phyloP scores from a whole-genome alignment of 2,888 invertebrate species.

The Aleiodes testaceus region DNA sequence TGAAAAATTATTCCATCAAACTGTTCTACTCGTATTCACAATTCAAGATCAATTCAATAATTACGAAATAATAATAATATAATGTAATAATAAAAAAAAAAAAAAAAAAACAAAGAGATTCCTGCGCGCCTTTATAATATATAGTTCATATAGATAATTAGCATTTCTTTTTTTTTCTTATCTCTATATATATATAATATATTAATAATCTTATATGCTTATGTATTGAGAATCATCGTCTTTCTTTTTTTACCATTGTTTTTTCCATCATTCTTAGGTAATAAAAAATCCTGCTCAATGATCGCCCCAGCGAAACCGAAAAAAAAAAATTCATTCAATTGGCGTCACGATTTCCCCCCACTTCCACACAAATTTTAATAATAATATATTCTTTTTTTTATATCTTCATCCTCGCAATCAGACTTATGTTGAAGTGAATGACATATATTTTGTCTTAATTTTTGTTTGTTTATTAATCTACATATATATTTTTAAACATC shows the following conservation, averaged over 20 bases:
- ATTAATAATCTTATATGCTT: slow-evolving; percentile 31
- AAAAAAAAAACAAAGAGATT: slow-evolving; percentile 20
- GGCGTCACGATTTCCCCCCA: slow-evolving; percentile 9
- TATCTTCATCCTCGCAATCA: slow-evolving; percentile 52
- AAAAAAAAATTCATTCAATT: slow-evolving; percentile 29
- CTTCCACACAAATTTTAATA: slow-evolving; percentile 39
- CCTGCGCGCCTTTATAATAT: slow-evolving; percentile 35
- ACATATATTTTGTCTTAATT: slow-evolving; percentile 57
- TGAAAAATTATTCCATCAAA: slow-evolving; percentile 5
- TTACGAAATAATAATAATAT: slow-evolving; percentile 24
- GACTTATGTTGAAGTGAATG: slow-evolving; percentile 67
- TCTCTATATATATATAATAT: slow-evolving; percentile 33
- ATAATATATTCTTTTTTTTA: slow-evolving; percentile 37
- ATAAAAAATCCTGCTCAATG: slow-evolving; percentile 17
- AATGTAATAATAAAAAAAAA: slow-evolving; percentile 17
- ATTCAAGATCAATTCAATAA: background rate
- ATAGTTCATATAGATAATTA: slow-evolving; percentile 23
- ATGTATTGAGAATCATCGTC: slow-evolving; percentile 35
- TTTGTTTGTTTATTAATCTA: slow-evolving; percentile 53
- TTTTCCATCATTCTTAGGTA: slow-evolving; percentile 7
- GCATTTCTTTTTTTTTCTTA: slow-evolving; percentile 16
- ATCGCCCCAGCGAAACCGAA: slow-evolving; percentile 3
- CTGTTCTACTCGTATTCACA: slow-evolving; percentile 10
- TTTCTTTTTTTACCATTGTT: slow-evolving; percentile 2
- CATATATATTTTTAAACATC: slow-evolving; percentile 55